Percentiles rank a stretch among this genome's conserved stretches.
Conservation (phyloP, 1,140 invertebrate genomes). For the Campoletis sonorensis region DNA sequence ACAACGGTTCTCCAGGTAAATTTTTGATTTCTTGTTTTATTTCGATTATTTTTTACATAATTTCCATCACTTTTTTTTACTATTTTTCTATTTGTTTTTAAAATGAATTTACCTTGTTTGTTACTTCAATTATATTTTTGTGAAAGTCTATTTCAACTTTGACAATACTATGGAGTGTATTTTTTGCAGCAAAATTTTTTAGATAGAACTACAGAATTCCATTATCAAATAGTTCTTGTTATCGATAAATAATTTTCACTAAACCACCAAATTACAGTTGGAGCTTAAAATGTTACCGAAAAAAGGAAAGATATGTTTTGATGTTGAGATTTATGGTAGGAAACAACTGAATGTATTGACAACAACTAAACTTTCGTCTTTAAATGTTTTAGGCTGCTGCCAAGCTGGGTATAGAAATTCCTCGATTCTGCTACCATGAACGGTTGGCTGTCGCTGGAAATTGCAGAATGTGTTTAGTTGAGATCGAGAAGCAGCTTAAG, state of each 20-base stretch:
- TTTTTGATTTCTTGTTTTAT: not conserved
- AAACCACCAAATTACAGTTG: no score
- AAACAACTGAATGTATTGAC: no score
- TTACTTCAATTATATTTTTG: not conserved
- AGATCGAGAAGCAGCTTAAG: slow-evolving; percentile 96
- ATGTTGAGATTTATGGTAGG: no score
- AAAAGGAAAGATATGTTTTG: no score
- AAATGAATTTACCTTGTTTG: no score
- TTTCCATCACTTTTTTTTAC: not conserved
- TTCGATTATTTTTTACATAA: slow-evolving; percentile 36
- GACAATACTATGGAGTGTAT: no score
- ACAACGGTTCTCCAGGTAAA: slow-evolving; percentile 97
- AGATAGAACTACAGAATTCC: no score
- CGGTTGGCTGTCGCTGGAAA: slow-evolving; percentile 98
- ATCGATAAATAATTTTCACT: no score
- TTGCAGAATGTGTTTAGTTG: slow-evolving; percentile 99
- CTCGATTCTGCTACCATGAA: slow-evolving; percentile 99
- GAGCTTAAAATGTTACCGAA: no score
- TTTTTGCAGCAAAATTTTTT: no score
- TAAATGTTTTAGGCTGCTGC: slow-evolving; percentile 89
- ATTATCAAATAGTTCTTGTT: no score
- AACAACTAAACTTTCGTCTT: slow-evolving; percentile 28
- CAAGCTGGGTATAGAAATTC: slow-evolving; percentile 97
- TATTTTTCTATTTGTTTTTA: slow-evolving; percentile 30
- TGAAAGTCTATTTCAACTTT: no score